A percentile compares a stretch with the other conserved stretches of the same genome.
These are phyloP conservation scores for Sebastes glaucus DNA, from an alignment of 2,797 vertebrate species.

Conservation along the genomic window DNA sequence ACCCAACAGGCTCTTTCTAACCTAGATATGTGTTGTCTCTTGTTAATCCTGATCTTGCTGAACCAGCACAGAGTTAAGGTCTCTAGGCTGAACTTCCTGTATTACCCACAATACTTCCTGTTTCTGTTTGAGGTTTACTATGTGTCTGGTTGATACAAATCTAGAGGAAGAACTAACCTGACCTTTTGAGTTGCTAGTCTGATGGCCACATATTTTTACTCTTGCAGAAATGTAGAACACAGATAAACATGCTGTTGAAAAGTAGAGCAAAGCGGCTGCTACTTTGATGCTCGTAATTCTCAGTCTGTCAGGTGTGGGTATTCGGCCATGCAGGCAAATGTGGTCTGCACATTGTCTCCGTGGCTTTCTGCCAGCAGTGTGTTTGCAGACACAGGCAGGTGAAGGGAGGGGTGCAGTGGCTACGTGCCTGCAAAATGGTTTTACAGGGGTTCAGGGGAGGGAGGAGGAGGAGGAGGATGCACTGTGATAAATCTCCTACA, in stretches of 20 bases:
- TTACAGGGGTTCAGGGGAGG: constrained; percentile 35
- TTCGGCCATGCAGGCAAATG: constrained; percentile 19
- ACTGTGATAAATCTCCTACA: constrained; percentile 37
- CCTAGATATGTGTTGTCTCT: constrained; percentile 54
- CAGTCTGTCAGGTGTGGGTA: constrained; percentile 31
- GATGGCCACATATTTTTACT: neutral
- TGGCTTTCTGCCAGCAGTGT: constrained; percentile 51
- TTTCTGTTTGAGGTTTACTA: constrained; percentile 40
- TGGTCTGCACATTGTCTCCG: constrained; percentile 4
- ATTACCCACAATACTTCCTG: constrained; percentile 36
- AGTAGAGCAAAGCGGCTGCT: constrained; percentile 16
- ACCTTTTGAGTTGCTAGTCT: constrained; percentile 1
- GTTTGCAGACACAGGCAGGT: constrained; percentile 50
- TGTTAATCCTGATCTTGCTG: constrained; percentile 41
- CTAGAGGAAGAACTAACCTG: neutral
- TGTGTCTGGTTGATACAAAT: constrained; percentile 42
- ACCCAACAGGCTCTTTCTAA: constrained; percentile 43
- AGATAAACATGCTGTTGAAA: constrained; percentile 10
- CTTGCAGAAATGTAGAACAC: neutral
- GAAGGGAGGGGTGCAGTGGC: constrained; percentile 38
- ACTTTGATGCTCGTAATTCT: constrained; percentile 5
- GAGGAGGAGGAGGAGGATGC: neutral
- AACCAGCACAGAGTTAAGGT: constrained; percentile 13
- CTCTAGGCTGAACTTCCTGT: constrained; percentile 40
- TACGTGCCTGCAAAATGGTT: constrained; percentile 71